Evolutionary conservation across 2,797 vertebrate species (phyloP).

Genomic region (Ara ararauna): DNA sequence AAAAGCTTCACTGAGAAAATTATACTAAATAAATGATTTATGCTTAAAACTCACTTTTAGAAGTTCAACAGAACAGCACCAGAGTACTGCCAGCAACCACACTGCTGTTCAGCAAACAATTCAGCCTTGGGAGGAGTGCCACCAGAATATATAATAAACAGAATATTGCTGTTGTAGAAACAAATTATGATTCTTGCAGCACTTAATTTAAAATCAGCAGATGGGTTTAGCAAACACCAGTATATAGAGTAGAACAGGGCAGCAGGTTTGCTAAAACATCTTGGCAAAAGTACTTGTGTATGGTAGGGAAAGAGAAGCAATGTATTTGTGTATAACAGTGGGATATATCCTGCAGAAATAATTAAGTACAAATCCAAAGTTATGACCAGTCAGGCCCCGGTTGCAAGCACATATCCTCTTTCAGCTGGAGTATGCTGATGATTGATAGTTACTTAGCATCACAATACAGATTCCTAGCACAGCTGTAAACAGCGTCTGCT

Average conservation of each 20-base stretch:
- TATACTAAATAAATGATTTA: not conserved
- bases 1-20: not conserved
- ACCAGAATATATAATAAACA: not conserved
- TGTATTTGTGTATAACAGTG: not conserved
- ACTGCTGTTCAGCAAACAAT: not conserved
- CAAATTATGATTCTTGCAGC: not conserved
- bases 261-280: not conserved
- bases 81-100: not conserved
- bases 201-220: constrained; percentile 1
- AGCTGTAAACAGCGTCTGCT: not conserved
- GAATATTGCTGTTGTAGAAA: not conserved
- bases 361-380: not conserved
- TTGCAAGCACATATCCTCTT: not conserved
- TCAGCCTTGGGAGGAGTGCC: not conserved
- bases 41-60: not conserved
- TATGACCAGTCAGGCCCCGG: not conserved
- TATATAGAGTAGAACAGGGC: not conserved
- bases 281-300: not conserved
- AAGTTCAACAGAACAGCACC: not conserved
- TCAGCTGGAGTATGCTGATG: not conserved
- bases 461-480: not conserved
- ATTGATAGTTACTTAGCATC: not conserved
- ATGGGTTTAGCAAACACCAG: not conserved
- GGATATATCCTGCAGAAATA: not conserved
- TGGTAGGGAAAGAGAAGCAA: not conserved